Evolutionary conservation across 2,113 vertebrate genomes (phyloP).

Genomic region (Vulpes lagopus): DNA sequence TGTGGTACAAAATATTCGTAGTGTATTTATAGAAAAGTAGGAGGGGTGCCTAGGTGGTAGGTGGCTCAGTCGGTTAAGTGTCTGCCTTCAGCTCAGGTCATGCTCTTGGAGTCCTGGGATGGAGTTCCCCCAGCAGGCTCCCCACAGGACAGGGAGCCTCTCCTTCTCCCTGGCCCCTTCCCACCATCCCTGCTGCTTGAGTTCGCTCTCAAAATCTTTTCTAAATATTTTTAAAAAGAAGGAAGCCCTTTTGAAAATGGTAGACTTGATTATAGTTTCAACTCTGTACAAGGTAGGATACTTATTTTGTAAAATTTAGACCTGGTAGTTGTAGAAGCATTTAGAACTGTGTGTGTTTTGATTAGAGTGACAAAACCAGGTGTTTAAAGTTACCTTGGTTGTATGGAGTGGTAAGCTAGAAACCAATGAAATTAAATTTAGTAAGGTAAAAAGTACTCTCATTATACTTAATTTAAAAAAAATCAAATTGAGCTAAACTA

Average conservation of each 20-base stretch:
- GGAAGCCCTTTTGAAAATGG: background rate
- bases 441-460: background rate
- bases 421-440: background rate
- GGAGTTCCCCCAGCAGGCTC: no score
- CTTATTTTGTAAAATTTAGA: background rate
- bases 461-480: background rate
- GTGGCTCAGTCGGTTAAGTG: no score
- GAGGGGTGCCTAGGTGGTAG: background rate
- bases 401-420: background rate
- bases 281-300: background rate
- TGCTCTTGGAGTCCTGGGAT: no score
- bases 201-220: no score
- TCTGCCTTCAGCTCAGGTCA: no score
- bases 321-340: background rate
- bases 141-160: no score
- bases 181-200: no score
- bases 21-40: background rate
- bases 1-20: background rate
- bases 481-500: background rate
- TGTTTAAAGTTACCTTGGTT: background rate
- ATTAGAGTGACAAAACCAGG: background rate
- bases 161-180: no score
- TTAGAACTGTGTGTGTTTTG: background rate
- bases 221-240: background rate
- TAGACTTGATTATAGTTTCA: background rate